Evolutionary conservation across 2,888 invertebrate species (phyloP).

Genomic region (Aporophyla nigra): DNA sequence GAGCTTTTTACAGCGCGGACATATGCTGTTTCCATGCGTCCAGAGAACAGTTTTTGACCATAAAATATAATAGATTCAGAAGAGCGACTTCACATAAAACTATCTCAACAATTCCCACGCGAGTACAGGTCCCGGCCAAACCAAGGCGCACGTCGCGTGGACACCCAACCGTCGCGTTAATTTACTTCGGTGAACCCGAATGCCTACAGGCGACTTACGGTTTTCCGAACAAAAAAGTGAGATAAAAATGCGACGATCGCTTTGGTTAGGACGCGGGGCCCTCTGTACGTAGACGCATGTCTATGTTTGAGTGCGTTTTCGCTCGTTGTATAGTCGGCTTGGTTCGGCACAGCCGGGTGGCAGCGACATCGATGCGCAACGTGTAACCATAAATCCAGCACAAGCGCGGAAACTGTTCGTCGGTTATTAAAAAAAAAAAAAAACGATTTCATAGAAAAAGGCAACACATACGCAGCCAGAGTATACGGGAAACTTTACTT

Average conservation of each 20-base stretch:
- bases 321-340: neutral
- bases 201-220: neutral
- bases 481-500: too few species aligned
- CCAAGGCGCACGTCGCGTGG: neutral
- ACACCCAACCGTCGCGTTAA: neutral
- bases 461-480: too few species aligned
- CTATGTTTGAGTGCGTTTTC: neutral
- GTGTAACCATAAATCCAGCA: too few species aligned
- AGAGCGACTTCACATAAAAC: neutral
- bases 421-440: too few species aligned
- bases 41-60: neutral
- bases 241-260: neutral
- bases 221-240: neutral
- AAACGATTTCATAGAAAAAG: too few species aligned
- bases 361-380: too few species aligned
- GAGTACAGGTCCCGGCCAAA: neutral
- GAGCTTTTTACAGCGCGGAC: neutral
- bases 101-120: neutral
- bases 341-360: neutral
- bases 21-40: neutral
- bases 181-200: neutral
- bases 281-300: neutral
- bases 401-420: too few species aligned
- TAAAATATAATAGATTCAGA: too few species aligned
- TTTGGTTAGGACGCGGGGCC: neutral